These are phyloP conservation scores for Cyprinus carpio DNA, from an alignment of 2,113 vertebrate species.

Conservation along the genomic window DNA sequence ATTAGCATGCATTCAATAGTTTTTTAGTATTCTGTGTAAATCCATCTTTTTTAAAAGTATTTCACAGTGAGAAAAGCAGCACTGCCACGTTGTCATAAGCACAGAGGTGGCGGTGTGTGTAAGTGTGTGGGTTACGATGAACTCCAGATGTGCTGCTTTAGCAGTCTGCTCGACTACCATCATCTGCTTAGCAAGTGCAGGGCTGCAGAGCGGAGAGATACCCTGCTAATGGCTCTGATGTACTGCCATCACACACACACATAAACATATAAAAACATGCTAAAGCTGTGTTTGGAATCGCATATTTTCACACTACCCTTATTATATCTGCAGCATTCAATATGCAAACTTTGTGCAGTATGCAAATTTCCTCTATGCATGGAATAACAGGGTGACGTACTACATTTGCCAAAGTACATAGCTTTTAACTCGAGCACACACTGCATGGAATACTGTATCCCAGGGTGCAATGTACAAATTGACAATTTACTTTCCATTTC, in stretches of 20 bases:
- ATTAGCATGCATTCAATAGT: background rate
- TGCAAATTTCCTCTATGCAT: background rate
- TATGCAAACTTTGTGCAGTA: background rate
- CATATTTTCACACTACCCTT: background rate
- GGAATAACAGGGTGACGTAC: background rate
- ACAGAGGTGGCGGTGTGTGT: conserved; percentile 12
- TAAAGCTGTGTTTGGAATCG: background rate
- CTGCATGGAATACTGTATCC: background rate
- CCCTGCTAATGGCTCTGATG: conserved; percentile 28
- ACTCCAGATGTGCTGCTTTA: conserved; percentile 57
- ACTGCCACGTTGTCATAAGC: conserved; percentile 27
- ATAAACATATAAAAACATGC: background rate
- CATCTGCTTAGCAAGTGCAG: conserved; percentile 53
- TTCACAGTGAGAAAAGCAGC: conserved; percentile 30
- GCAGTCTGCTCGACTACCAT: conserved; percentile 5
- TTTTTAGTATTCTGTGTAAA: background rate
- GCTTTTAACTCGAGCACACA: background rate
- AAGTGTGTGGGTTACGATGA: conserved; percentile 42
- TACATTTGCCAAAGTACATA: conserved; percentile 8
- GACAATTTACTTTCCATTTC: background rate
- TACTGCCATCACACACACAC: conserved; percentile 14
- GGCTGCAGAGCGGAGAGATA: background rate
- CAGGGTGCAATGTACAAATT: background rate
- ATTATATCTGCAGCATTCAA: conserved; percentile 5
- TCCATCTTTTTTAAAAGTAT: background rate